Base-by-base conservation (phyloP, 2,888 invertebrate genomes). In the Trileptium ribeirensis region DNA sequence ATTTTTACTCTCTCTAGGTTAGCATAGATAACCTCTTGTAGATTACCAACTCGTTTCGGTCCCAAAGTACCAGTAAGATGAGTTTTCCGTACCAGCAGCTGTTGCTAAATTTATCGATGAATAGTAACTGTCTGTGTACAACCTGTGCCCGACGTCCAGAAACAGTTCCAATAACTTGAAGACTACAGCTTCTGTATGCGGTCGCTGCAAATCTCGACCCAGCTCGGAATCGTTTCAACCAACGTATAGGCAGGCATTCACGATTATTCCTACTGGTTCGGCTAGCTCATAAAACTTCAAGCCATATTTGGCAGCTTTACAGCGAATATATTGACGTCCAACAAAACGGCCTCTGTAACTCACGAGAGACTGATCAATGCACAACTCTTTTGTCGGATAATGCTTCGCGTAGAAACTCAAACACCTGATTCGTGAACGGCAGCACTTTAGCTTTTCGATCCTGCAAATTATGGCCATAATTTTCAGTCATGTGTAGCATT, bases 231-330 rank as follows among this genome's bases (percentile, higher is more conserved):
- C 33, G 33, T 33, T 70, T 15, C 33, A 8, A 70, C 70, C 70
- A 3, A 36, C 36, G 31, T 70, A 70, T 19, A 70, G 33, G 15
- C 15, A 15, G 29, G 36, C 8, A n/a, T 70, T 70, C 3, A 70
- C 70, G 3, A 70, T 36, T 8, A 36, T 70, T 70, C 70, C 70
- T 33, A 33, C 70, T 15, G 70, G 8, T n/a, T n/a, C n/a, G n/a
- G n/a, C n/a, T n/a, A n/a, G n/a, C n/a, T n/a, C n/a, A n/a, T n/a
- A n/a, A n/a, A 70, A 36, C 29, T 70, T 70, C 8, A 70, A 33
- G 15, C 70, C 70, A 36, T 70, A 70, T 70, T 70, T 70, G 70
- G 29, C 33, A n/a, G 33, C 33, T n/a, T 70, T 70, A 70, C 70
- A 33, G 70, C 33, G 70, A 29, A 70, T 70, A n/a, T 70, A 70